phyloP scores from a whole-genome alignment of 2,797 vertebrate species.

The Spheniscus humboldti region DNA sequence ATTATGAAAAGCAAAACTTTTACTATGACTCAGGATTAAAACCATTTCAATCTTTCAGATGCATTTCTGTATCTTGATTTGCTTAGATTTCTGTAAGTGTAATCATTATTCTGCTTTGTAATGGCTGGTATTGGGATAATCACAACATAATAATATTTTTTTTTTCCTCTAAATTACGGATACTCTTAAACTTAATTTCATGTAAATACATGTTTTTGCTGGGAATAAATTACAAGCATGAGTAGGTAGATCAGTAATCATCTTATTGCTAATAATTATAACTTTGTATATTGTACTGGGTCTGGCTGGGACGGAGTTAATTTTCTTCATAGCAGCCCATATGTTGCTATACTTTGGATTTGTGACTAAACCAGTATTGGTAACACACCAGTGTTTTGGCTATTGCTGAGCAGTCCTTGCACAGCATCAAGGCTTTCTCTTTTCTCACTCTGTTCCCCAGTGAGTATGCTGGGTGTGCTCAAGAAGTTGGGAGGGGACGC shows the following conservation, averaged over 20 bases:
- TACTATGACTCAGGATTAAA: background rate
- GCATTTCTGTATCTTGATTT: background rate
- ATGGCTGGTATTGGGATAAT: background rate
- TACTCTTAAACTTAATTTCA: background rate
- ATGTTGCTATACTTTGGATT: background rate
- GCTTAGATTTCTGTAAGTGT: background rate
- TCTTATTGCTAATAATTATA: background rate
- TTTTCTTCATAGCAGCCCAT: background rate
- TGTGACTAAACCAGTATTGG: background rate
- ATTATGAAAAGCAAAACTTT: background rate
- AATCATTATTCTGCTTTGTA: background rate
- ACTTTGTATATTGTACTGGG: background rate
- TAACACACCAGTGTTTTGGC: background rate
- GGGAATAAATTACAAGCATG: background rate
- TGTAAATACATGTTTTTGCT: background rate
- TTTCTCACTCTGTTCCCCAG: background rate
- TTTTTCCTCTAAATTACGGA: background rate
- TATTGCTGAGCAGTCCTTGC: background rate
- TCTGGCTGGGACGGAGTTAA: background rate
- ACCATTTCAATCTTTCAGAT: background rate
- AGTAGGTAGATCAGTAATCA: background rate
- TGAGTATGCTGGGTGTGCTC: rapidly evolving
- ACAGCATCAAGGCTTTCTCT: background rate
- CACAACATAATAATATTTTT: background rate
- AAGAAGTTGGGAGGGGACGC: background rate